These are phyloP conservation scores for Patagioenas fasciata DNA, from an alignment of 2,113 vertebrate species.

Conservation along the genomic window DNA sequence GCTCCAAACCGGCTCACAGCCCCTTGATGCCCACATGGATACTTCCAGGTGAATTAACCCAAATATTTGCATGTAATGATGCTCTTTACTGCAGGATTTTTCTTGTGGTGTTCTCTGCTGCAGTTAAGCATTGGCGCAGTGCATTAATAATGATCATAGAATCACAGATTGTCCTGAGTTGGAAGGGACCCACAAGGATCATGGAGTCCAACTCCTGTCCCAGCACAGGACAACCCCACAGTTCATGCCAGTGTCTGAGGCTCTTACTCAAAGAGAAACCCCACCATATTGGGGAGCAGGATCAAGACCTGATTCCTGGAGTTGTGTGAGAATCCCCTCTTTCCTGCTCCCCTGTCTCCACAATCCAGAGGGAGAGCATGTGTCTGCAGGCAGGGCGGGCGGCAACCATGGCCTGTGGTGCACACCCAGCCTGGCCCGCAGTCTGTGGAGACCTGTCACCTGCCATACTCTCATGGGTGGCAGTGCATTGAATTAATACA, in stretches of 20 bases:
- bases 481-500: background rate
- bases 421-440: fast-evolving
- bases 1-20: background rate
- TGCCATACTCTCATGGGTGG: background rate
- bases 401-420: fast-evolving
- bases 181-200: too few relatives aligned
- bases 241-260: too few relatives aligned
- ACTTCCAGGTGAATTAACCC: fast-evolving
- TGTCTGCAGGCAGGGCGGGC: fast-evolving
- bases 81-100: background rate
- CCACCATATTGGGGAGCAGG: background rate
- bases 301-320: background rate
- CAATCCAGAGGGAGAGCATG: fast-evolving
- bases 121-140: fast-evolving
- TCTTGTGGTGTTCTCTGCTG: background rate
- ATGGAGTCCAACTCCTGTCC: too few relatives aligned
- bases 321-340: background rate
- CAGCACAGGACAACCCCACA: too few relatives aligned
- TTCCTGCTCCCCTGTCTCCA: fast-evolving
- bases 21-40: background rate
- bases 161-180: too few relatives aligned
- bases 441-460: background rate
- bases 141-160: background rate
- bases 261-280: background rate
- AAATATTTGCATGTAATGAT: background rate